A percentile compares a stretch with the other conserved stretches of the same genome.
These are phyloP conservation scores for Melozone crissalis DNA, from an alignment of 2,113 vertebrate genomes.

Conservation along the genomic window DNA sequence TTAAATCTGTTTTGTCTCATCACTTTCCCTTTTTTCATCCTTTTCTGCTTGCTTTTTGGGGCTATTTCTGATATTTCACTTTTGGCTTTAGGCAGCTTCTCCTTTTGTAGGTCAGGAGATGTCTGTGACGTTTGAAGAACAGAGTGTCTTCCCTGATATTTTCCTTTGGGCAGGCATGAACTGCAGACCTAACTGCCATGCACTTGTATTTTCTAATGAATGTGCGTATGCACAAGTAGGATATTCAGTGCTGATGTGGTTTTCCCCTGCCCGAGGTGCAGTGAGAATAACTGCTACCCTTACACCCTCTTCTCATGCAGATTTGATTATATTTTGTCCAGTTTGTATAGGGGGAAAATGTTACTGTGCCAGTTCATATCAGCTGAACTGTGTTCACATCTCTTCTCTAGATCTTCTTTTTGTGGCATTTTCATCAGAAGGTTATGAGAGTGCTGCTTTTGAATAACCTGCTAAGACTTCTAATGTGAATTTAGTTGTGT, in stretches of 20 bases:
- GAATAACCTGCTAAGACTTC: neutral
- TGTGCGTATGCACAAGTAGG: neutral
- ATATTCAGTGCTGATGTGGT: neutral
- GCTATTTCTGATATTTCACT: neutral
- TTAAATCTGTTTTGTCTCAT: accelerated
- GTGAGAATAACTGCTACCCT: neutral
- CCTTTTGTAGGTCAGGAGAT: neutral
- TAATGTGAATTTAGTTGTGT: neutral
- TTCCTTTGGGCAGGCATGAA: neutral
- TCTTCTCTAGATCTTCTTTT: neutral
- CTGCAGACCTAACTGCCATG: neutral
- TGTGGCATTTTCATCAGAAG: neutral
- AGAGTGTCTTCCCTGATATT: neutral
- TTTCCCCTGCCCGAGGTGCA: neutral
- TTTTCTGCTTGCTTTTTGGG: neutral
- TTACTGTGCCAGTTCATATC: neutral
- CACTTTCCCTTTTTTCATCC: neutral
- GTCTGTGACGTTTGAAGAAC: neutral
- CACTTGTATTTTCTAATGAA: accelerated
- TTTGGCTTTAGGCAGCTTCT: neutral
- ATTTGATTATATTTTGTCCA: neutral
- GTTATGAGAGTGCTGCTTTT: neutral
- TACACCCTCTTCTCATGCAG: accelerated
- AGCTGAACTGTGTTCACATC: neutral
- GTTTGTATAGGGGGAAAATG: neutral